phyloP scores from a whole-genome alignment of 2,888 invertebrate genomes.

The Drosophila macrothrix region DNA sequence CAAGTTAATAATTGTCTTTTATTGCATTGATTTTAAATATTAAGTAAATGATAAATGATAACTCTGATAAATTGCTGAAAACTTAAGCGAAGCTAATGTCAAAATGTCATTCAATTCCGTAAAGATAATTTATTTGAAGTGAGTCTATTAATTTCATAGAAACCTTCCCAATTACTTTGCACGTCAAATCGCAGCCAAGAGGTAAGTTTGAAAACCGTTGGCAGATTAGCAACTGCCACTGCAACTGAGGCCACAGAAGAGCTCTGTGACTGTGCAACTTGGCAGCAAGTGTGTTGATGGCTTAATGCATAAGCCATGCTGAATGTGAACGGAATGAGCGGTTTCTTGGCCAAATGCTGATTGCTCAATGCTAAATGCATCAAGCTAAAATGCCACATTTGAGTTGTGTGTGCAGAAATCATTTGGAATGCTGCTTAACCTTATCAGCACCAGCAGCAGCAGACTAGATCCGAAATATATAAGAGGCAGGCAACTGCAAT shows the following conservation, averaged over 20 bases:
- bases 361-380: constrained; percentile 9
- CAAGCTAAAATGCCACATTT: constrained; percentile 24
- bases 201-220: constrained; percentile 1
- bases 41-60: neutral
- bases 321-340: neutral
- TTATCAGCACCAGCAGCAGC: constrained; percentile 37
- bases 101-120: neutral
- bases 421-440: constrained; percentile 41
- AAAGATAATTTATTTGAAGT: neutral
- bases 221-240: neutral
- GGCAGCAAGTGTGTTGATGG: neutral
- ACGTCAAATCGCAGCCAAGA: neutral
- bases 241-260: neutral
- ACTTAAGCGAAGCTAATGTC: neutral
- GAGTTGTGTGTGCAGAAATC: constrained; percentile 47
- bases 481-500: neutral
- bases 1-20: neutral
- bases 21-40: neutral
- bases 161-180: neutral
- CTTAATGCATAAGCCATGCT: constrained; percentile 29
- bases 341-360: constrained; percentile 2
- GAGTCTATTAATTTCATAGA: neutral
- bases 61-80: neutral
- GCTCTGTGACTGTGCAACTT: neutral
- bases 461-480: constrained; percentile 10